Evolutionary conservation across 2,888 invertebrate species (phyloP).

Genomic region (Nephrotoma flavescens): DNA sequence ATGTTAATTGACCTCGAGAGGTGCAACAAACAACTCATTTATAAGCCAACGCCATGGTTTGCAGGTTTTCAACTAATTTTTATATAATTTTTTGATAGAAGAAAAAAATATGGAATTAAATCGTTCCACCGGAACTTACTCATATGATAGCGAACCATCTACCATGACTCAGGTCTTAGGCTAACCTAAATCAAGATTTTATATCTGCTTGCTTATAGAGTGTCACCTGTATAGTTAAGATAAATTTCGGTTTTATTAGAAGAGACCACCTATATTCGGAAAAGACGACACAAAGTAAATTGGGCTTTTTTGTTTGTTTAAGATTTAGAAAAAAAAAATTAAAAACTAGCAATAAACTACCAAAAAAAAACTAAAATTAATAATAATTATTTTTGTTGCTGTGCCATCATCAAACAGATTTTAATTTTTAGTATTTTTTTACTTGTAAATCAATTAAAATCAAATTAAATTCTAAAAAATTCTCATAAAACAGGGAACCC

Average conservation of each 20-base stretch:
- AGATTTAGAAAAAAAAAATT: not conserved
- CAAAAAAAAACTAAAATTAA: not conserved
- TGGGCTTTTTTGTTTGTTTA: not conserved
- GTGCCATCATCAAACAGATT: not conserved
- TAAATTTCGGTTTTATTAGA: not conserved
- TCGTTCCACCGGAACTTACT: not conserved
- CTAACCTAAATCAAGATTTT: not conserved
- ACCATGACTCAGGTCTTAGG: not conserved
- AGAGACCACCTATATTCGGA: not conserved
- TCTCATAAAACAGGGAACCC: not conserved
- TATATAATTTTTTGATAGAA: not conserved
- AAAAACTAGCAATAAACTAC: not conserved
- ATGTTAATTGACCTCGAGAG: not conserved
- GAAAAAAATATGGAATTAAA: not conserved
- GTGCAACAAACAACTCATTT: not conserved
- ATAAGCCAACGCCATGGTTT: not conserved
- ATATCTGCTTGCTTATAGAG: not conserved
- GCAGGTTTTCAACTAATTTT: not conserved
- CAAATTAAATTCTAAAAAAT: not conserved
- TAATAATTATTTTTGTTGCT: not conserved
- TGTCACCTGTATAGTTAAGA: not conserved
- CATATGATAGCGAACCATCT: not conserved
- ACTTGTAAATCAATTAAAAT: not conserved
- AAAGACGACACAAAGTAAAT: not conserved
- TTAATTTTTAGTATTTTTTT: not conserved